Base-by-base conservation (phyloP, 1,140 invertebrate species). In the Bicyclus anynana region DNA sequence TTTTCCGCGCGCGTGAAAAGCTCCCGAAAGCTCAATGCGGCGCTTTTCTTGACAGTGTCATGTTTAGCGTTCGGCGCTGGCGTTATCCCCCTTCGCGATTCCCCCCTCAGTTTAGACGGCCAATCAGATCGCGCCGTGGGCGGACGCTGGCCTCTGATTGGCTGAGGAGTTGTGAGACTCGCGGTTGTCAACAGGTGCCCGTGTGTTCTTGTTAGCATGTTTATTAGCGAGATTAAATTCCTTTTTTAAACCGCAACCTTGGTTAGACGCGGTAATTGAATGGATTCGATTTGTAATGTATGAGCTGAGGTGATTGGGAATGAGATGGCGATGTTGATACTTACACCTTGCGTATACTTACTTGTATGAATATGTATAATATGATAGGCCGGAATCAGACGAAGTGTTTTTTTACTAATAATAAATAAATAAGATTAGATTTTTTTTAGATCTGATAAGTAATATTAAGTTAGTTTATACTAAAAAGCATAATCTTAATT, bases 181-280 rank as follows among this genome's bases (percentile, higher is more conserved):
- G 62, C 64, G 61, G 59, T 49, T 54, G 56, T 74, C 84, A 86
- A 88, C 84, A 86, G 81, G 84, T 88, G 77, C 69, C 71, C 72
- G 65, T 65, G 72, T 68, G 72, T 77, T 77, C 77, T 77, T 88
- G 80, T 88, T 85, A 85, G 79, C 80, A 78, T 85, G 83, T 85
- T 86, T 86, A 88, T 88, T 88, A 88, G 83, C 64, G 63, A 75
- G 82, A 87, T 88, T 88, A 84, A 86, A 82, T 85, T 81, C 76
- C 67, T 84, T 86, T 85, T 86, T 76, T 71, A 74, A 61, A 67
- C 69, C 70, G 69, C 74, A 66, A 74, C 72, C 77, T 73, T 64
- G 64, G 61, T 46, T 62, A 40, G 53, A 56, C 29, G 66, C 68
- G 54, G 63, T 73, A 73, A 77, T 81, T 74, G 72, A 61, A 72